Evolutionary conservation across 2,888 invertebrate genomes (phyloP), one percentile per base, ranked within the genome.

Genomic region (Ormyrus thymus): DNA sequence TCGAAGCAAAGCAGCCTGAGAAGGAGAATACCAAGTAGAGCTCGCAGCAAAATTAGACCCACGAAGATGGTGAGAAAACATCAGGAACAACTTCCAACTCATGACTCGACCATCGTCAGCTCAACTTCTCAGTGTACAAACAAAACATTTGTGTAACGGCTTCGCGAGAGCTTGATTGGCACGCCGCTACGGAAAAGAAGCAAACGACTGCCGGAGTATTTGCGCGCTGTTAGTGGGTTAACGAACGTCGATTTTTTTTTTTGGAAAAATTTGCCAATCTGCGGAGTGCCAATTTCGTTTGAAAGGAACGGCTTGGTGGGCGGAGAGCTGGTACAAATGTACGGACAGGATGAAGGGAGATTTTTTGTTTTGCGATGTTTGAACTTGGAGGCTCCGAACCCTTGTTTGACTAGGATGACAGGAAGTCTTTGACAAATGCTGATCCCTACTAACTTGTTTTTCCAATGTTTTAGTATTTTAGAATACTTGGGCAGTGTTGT

Each of bases 231-330:
- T 1, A 29, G 29, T 29, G 29, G 29, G 29, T 29, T 1, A 29
- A 29, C 29, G 29, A 29, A 29, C 29, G 29, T 1, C 29, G 13
- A 13, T n/a, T 48, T 7, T 6, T 29, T 10, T 50, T 51, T 65
- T 29, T 50, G 65, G 51, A n/a, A 43, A 58, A 58, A 8, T 66
- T 66, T 53, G 11, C 68, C 45, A 68, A 68, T 68, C 68, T 68
- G 9, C 68, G 43, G 45, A 68, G 68, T 69, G 69, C 56, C 56
- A 58, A 69, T 69, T 69, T 56, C 69, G 46, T 56, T 58, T 29
- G 29, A 29, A 29, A 29, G 29, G 29, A 29, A 29, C 29, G 29
- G 29, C 29, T 29, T 29, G 29, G 1, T 1, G 29, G 29, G 29
- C 1, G 29, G 29, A 29, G 29, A 1, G 29, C 29, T 29, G 29